Evolutionary conservation across 2,888 invertebrate species (phyloP), one percentile per base, ranked within the genome.

Genomic region (Cephalotes varians): DNA sequence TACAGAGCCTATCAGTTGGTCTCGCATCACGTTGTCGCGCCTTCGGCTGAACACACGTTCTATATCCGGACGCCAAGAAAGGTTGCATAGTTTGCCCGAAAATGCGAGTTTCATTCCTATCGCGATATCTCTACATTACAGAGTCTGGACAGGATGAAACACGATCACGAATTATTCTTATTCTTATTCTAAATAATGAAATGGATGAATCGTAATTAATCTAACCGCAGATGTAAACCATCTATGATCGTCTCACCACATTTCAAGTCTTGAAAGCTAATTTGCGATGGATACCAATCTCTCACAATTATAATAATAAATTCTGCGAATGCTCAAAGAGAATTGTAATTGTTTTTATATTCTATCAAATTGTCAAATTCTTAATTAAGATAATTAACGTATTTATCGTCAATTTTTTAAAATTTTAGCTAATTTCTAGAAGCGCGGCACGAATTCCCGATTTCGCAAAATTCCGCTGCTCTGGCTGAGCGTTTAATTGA

Each of bases 1-100:
- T 15, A n/a, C 83, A 72, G 84, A 82, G 82, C 76, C 85, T 71
- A 81, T 88, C 86, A 80, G 85, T 85, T 85, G 44, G 44, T 34
- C 67, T 2, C 37, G 37, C 28, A 10, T 51, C 69, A 49, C 69
- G 21, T 21, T 47, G 47, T 34, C 40, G 44, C 31, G 34, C 34
- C 49, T 62, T 21, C 21, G 18, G 6, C 47, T 18, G n/a, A n/a
- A 44, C n/a, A 64, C 51, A 40, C 40, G 76, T 25, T 31, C 21
- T 44, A 31, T 44, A 31, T 40, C 65, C 31, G 25, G 31, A 37
- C 34, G 21, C 25, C 9, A 4, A 37, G 74, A 28, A 44, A 15
- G n/a, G 12, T n/a, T 54, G 15, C 25, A 18, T 15, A 28, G 28
- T 34, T 21, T 9, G 6, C 15, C 12, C 4, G 28, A 73, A 21